A percentile compares a stretch with the other conserved stretches of the same genome.
These are phyloP conservation scores for Linurgus olivaceus DNA, from an alignment of 2,797 vertebrate genomes.

Conservation along the genomic window DNA sequence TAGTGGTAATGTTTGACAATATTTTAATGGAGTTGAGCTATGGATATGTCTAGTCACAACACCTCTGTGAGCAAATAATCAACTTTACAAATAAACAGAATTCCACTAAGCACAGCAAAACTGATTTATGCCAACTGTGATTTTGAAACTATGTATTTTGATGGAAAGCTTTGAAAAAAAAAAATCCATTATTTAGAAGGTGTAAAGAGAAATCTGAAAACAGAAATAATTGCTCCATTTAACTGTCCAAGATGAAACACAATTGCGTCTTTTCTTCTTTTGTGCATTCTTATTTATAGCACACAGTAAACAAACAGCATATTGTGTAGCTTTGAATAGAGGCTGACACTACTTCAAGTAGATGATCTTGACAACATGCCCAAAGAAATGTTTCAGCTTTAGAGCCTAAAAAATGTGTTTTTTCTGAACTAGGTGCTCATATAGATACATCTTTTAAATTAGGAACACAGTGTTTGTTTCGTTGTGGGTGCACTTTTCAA, in stretches of 20 bases:
- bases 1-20: background rate
- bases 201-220: background rate
- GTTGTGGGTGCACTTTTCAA: background rate
- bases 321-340: slow-evolving; percentile 29
- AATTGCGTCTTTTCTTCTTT: slow-evolving; percentile 23
- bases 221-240: slow-evolving; percentile 17
- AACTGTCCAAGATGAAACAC: slow-evolving; percentile 22
- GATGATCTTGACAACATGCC: slow-evolving; percentile 36
- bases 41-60: background rate
- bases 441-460: background rate
- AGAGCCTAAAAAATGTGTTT: background rate
- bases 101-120: background rate
- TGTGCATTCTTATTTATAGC: slow-evolving; percentile 16
- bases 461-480: background rate
- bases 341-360: slow-evolving; percentile 30
- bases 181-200: background rate
- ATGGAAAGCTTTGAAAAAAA: background rate
- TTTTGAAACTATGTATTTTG: background rate
- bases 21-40: background rate
- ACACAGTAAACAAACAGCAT: slow-evolving; percentile 17
- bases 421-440: background rate
- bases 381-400: slow-evolving; percentile 28
- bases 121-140: background rate
- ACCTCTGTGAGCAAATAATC: background rate
- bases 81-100: slow-evolving; percentile 5